These are phyloP conservation scores for Leuciscus idus DNA, from an alignment of 2,113 vertebrate species.

Conservation along the genomic window DNA sequence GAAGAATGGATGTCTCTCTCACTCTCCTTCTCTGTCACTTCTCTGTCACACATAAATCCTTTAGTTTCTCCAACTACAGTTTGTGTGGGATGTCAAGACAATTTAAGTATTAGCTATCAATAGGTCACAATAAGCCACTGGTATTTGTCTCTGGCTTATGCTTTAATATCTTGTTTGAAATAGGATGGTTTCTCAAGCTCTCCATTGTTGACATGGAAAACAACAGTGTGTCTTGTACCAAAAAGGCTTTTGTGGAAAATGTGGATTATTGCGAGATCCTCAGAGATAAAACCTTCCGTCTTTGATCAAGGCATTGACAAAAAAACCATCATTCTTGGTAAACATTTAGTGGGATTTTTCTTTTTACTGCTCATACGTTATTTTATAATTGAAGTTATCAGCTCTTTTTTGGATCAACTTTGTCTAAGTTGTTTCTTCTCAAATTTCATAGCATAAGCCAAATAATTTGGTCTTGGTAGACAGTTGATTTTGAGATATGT, in stretches of 20 bases:
- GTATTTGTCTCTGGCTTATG: constrained; percentile 25
- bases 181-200: background rate
- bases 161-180: constrained; percentile 9
- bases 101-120: constrained; percentile 7
- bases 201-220: constrained; percentile 14
- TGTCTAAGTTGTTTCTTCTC: background rate
- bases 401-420: background rate
- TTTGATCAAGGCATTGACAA: background rate
- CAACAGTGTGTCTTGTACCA: background rate
- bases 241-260: background rate
- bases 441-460: too few relatives aligned
- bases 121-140: constrained; percentile 17
- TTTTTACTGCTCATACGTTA: background rate
- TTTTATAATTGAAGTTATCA: background rate
- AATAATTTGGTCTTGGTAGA: too few relatives aligned
- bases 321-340: background rate
- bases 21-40: background rate
- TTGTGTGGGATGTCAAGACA: background rate
- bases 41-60: constrained; percentile 29
- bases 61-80: constrained; percentile 7
- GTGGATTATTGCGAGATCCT: constrained; percentile 9
- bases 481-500: too few relatives aligned
- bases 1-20: constrained; percentile 11
- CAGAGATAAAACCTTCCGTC: background rate
- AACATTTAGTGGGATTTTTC: background rate